Conservation (phyloP, 1,140 invertebrate species). For the Meloidogyne floridensis region DNA sequence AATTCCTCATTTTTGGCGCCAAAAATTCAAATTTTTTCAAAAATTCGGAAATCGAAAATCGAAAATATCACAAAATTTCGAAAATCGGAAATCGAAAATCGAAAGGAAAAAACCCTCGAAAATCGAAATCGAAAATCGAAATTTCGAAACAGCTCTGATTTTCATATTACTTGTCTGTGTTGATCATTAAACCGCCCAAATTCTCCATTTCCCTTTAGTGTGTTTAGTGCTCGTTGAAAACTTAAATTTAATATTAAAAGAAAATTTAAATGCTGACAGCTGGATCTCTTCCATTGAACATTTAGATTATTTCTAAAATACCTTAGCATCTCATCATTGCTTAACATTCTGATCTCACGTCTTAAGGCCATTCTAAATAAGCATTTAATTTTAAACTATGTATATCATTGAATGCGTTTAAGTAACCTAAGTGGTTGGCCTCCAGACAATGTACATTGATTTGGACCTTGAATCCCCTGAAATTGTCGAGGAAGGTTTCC, state of each 20-base stretch:
- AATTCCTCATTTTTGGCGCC: too few species aligned
- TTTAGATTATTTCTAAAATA: background rate
- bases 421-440: constrained; percentile 46
- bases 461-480: constrained; percentile 53
- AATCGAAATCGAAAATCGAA: too few species aligned
- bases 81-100: too few species aligned
- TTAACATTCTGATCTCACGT: constrained; percentile 67
- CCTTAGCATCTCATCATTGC: constrained; percentile 60
- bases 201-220: constrained; percentile 65
- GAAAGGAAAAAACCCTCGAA: too few species aligned
- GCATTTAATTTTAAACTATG: too few species aligned
- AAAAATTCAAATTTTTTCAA: too few species aligned
- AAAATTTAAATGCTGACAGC: background rate
- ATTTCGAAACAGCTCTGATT: too few species aligned
- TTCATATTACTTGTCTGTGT: constrained; percentile 55
- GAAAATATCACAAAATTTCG: too few species aligned
- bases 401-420: too few species aligned
- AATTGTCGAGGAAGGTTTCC: background rate
- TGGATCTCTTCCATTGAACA: too few species aligned
- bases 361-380: constrained; percentile 47
- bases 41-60: too few species aligned
- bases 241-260: background rate
- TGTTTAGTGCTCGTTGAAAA: constrained; percentile 65
- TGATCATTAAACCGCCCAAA: constrained; percentile 58
- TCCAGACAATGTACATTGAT: constrained; percentile 51